phyloP scores from a whole-genome alignment of 1,140 invertebrate genomes.

The Psilanteris sp. region DNA sequence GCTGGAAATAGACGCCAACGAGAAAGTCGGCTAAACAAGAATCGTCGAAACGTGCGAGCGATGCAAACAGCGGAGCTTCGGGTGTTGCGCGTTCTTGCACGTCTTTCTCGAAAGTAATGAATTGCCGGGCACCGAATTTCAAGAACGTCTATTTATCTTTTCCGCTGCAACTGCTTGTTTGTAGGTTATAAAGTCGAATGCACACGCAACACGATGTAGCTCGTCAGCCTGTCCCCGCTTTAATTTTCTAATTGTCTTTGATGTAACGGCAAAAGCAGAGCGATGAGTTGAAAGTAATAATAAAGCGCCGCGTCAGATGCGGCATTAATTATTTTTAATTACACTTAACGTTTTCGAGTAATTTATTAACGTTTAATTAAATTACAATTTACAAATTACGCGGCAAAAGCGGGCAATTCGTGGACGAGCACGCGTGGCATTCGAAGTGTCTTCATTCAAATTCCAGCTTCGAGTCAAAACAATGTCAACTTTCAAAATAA shows the following conservation, averaged over 20 bases:
- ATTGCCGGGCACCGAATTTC: conserved; percentile 6
- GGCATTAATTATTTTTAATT: conserved; percentile 18
- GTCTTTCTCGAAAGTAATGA: neutral
- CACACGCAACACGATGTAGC: conserved; percentile 12
- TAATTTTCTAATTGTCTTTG: conserved; percentile 48
- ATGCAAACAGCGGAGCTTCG: neutral
- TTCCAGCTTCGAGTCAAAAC: no score
- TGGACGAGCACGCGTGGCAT: no score
- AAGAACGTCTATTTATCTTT: conserved; percentile 6
- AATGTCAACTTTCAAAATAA: no score
- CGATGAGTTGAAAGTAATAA: conserved; percentile 19
- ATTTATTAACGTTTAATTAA: no score
- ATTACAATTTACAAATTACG: no score
- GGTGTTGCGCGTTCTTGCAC: no score
- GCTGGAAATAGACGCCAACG: neutral
- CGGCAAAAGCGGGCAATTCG: no score
- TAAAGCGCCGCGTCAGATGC: neutral
- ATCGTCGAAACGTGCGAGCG: neutral
- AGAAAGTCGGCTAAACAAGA: neutral
- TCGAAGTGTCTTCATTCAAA: no score
- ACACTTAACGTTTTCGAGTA: no score
- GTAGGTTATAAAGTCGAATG: conserved; percentile 8
- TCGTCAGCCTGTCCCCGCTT: conserved; percentile 14
- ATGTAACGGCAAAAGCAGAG: conserved; percentile 29
- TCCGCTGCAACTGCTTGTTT: conserved; percentile 3